Evolutionary conservation across 2,888 invertebrate species (phyloP), one percentile per base, ranked within the genome.

Genomic region (Gymnocheta viridis): DNA sequence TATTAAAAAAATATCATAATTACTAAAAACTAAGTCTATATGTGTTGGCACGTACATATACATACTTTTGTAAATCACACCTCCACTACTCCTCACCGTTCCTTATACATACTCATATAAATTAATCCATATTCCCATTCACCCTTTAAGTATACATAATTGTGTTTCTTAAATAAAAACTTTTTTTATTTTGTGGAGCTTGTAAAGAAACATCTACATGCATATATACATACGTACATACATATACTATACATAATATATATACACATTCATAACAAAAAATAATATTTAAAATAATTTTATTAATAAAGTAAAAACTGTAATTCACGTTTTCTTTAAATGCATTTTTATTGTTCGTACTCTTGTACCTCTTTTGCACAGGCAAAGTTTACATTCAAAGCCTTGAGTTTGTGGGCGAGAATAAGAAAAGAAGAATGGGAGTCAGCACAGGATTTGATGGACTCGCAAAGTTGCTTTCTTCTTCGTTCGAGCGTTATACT

Each of bases 291-390:
- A 17, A 32, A 29, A n/a, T 1, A 29, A 27, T n/a, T 56, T 29
- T 32, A 12, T 56, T 56, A 80, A 73, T 73, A 72, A 80, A 79
- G 47, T 58, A 73, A 66, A 51, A 73, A 80, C 4, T 67, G 41
- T 81, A 81, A 81, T 51, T 67, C 73, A 81, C 73, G 60, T 81
- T 81, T 81, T 67, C 81, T 44, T 67, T 74, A 67, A 81, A 64
- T 7, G 44, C 17, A 54, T 19, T 74, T 51, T 54, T 70, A 44
- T n/a, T 56, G 32, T 47, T 41, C 29, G 9, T 17, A 7, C 4
- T 5, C 19, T 56, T 41, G 4, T 9, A 17, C 29, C 17, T 29
- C 7, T 19, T 64, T 4, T 17, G 5, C 5, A 44, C 44, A n/a
- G 17, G 10, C 10, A 44, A 6, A n/a, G n/a, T n/a, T n/a, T n/a